phyloP scores from a whole-genome alignment of 2,797 vertebrate genomes.

The Neostethus bicornis region DNA sequence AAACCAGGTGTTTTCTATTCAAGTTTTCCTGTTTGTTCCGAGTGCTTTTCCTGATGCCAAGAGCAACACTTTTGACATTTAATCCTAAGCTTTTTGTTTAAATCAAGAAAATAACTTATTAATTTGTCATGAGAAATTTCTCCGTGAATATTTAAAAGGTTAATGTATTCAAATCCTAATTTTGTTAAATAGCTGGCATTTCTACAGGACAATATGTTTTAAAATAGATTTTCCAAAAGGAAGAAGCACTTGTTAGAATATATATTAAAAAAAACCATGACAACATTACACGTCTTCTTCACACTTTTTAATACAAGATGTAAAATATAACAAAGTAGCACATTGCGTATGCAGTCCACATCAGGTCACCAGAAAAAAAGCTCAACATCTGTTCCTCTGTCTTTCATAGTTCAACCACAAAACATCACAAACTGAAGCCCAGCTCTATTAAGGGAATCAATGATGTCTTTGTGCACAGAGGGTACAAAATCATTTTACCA shows the following conservation, averaged over 20 bases:
- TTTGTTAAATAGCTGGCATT: slow-evolving; percentile 32
- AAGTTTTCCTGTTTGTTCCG: slow-evolving; percentile 53
- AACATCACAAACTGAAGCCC: slow-evolving; percentile 35
- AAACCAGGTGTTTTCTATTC: slow-evolving; percentile 68
- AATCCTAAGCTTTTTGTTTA: slow-evolving; percentile 18
- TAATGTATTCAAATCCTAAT: slow-evolving; percentile 4
- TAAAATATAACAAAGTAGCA: neutral
- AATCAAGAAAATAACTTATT: slow-evolving; percentile 23
- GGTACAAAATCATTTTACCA: slow-evolving; percentile 69
- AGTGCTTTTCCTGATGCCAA: slow-evolving; percentile 23
- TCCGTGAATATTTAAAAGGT: slow-evolving; percentile 22
- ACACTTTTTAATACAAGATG: slow-evolving; percentile 6
- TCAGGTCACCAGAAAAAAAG: slow-evolving; percentile 17
- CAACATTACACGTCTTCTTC: too few relatives aligned
- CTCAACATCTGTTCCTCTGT: slow-evolving; percentile 31
- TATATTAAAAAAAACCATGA: too few relatives aligned
- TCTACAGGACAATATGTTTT: slow-evolving; percentile 30
- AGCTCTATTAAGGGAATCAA: slow-evolving; percentile 60
- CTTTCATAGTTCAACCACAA: slow-evolving; percentile 11
- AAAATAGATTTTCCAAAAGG: slow-evolving; percentile 30
- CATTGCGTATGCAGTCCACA: neutral
- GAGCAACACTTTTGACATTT: slow-evolving; percentile 24
- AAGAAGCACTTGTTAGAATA: slow-evolving; percentile 10
- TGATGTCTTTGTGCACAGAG: slow-evolving; percentile 68
- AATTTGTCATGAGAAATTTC: slow-evolving; percentile 26